phyloP scores from a whole-genome alignment of 1,140 invertebrate species.

The Orchesella cincta region DNA sequence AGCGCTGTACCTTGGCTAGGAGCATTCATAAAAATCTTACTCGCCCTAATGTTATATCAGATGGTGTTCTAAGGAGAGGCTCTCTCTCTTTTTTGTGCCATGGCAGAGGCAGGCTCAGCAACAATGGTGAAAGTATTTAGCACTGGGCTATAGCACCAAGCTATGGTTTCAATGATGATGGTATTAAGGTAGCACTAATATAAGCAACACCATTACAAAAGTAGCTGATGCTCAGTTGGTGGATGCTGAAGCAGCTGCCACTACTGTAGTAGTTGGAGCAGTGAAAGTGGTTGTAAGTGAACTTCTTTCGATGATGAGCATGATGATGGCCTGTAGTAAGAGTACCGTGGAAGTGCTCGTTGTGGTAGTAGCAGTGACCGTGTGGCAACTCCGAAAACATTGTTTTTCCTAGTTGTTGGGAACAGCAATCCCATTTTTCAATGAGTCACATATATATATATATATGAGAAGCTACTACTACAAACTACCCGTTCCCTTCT shows the following conservation, averaged over 20 bases:
- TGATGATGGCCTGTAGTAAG: not conserved
- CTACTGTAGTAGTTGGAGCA: not conserved
- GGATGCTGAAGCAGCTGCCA: not conserved
- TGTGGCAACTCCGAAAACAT: constrained; percentile 7
- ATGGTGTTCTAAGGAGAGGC: no score
- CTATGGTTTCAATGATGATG: not conserved
- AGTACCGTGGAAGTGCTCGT: not conserved
- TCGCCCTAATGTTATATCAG: not conserved
- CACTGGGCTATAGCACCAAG: no score
- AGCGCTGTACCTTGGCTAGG: not conserved
- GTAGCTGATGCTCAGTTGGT: no score
- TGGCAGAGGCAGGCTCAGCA: no score
- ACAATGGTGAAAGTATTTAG: no score
- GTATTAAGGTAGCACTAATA: no score
- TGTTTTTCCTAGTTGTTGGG: not conserved
- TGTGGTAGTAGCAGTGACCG: constrained; percentile 10
- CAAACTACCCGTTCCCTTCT: not conserved
- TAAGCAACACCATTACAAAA: no score
- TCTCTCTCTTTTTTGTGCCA: no score
- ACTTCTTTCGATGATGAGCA: not conserved
- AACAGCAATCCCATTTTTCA: constrained; percentile 18
- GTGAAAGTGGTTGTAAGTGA: not conserved
- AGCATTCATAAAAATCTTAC: not conserved
- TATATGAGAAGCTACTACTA: no score
- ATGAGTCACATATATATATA: no score